Base-by-base conservation (phyloP, 1,140 invertebrate genomes). In the Leptinotarsa lineolata region DNA sequence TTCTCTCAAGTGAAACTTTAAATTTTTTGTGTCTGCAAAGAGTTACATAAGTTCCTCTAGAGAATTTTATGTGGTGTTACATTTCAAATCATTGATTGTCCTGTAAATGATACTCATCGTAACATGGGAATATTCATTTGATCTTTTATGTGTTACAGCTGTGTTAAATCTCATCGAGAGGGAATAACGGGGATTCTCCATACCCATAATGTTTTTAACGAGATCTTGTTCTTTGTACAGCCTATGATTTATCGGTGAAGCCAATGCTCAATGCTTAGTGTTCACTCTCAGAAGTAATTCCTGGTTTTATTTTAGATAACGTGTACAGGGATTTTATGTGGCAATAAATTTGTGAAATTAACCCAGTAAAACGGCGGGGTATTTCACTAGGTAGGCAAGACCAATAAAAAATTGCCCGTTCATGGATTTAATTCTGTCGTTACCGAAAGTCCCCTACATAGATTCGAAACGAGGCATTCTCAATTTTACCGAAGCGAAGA, bases 371-470 rank as follows among this genome's bases (percentile, higher is more conserved):
- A 74, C 70, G 24, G 70, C 54, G 59, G 64, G 67, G 69, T 69
- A 74, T 74, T 72, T 69, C 68, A 77, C 69, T 74, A 74, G 75
- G 73, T 69, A 69, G 68, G 68, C 72, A 60, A 54, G 65, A 68
- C 75, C 70, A 74, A 69, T 77, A 69, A 77, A 76, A 77, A 78
- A 75, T 70, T 72, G 72, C 69, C 73, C 59, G 72, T 76, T 78
- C 71, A 73, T 30, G 73, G 75, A 77, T 80, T 80, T 80, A 80
- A 80, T 80, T 80, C 75, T 76, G 74, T 73, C 73, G 77, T 72
- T 76, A 80, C 64, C 76, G 77, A 79, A 76, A 61, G 58, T 73
- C 72, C 71, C 59, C 69, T 69, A 44, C 22, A 30, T 24, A 72
- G 59, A 76, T 77, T 76, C 72, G 74, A 74, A 76, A 66, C 70